Conservation (phyloP, 2,888 invertebrate genomes). For the Drosophila recens region DNA sequence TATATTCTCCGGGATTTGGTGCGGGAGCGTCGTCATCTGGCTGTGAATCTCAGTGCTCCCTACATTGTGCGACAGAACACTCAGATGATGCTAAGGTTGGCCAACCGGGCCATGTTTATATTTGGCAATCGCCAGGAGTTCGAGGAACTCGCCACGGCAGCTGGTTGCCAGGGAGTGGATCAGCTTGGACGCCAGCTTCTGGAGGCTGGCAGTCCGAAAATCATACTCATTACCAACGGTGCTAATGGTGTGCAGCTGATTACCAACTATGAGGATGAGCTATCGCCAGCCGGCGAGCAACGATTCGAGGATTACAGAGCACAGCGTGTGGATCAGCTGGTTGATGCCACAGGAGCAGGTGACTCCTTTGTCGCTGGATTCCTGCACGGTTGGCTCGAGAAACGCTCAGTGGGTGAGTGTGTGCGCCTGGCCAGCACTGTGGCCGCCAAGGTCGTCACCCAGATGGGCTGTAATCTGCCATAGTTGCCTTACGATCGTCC, state of each 20-base stretch:
- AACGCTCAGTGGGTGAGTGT: constrained; percentile 84
- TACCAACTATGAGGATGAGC: constrained; percentile 78
- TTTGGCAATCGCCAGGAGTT: constrained; percentile 88
- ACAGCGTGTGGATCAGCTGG: constrained; percentile 84
- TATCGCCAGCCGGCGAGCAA: constrained; percentile 53
- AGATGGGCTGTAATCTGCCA: constrained; percentile 86
- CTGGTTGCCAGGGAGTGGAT: constrained; percentile 66
- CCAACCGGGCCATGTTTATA: constrained; percentile 86
- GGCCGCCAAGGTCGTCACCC: constrained; percentile 86
- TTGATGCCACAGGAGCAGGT: constrained; percentile 88
- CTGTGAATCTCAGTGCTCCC: constrained; percentile 86
- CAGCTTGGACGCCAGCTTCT: constrained; percentile 62
- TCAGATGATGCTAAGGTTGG: constrained; percentile 85
- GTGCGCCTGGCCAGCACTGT: constrained; percentile 85
- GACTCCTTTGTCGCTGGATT: constrained; percentile 88
- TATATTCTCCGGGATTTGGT: constrained; percentile 85
- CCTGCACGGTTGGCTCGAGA: constrained; percentile 85
- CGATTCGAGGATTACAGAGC: constrained; percentile 81
- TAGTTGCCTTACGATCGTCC: constrained; percentile 8
- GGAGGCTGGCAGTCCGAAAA: constrained; percentile 61
- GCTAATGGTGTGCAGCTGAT: constrained; percentile 86
- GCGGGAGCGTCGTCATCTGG: constrained; percentile 84
- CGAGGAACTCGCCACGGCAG: constrained; percentile 83
- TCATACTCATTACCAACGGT: constrained; percentile 89
- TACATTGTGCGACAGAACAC: constrained; percentile 86